Percentiles rank a stretch among this genome's conserved stretches.
These are phyloP conservation scores for Stratiomys singularior DNA, from an alignment of 2,888 invertebrate species.

Conservation along the genomic window DNA sequence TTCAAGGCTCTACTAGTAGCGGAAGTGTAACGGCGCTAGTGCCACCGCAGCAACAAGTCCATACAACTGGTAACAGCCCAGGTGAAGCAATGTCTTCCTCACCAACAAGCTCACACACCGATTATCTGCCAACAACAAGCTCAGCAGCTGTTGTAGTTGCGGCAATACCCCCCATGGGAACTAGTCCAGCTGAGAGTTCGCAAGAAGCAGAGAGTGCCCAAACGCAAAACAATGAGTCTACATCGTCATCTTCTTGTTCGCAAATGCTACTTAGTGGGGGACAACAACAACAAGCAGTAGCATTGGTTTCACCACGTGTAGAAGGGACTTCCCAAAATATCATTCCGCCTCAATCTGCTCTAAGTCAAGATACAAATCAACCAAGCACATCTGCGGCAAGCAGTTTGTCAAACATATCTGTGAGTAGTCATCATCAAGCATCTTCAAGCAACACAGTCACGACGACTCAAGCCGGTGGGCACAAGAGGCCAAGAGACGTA, in stretches of 20 bases:
- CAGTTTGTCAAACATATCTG: slow-evolving; percentile 62
- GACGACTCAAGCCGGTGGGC: slow-evolving; percentile 72
- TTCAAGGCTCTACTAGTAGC: slow-evolving; percentile 57
- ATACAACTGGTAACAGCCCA: slow-evolving; percentile 67
- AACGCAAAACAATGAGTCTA: slow-evolving; percentile 61
- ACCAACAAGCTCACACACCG: slow-evolving; percentile 80
- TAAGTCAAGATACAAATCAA: slow-evolving; percentile 61
- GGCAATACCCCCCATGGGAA: slow-evolving; percentile 72
- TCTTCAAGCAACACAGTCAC: slow-evolving; percentile 76
- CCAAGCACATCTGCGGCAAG: slow-evolving; percentile 62
- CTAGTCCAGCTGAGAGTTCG: slow-evolving; percentile 65
- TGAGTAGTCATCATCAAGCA: slow-evolving; percentile 66
- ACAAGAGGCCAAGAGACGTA: slow-evolving; percentile 71
- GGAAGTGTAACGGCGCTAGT: slow-evolving; percentile 68
- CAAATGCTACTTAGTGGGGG: slow-evolving; percentile 52
- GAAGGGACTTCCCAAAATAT: slow-evolving; percentile 70
- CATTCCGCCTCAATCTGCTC: slow-evolving; percentile 57
- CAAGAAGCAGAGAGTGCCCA: slow-evolving; percentile 65
- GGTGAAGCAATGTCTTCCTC: slow-evolving; percentile 72
- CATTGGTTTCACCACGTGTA: slow-evolving; percentile 76
- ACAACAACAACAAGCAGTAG: slow-evolving; percentile 72
- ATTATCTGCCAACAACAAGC: slow-evolving; percentile 87
- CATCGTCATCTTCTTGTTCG: slow-evolving; percentile 57
- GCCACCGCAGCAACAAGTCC: slow-evolving; percentile 72
- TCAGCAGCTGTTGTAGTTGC: slow-evolving; percentile 73